Evolutionary conservation across 53 echinoderm and acorn worm species (phyloP), one percentile per base, ranked within the genome.

Genomic region (Patiria pectinifera): DNA sequence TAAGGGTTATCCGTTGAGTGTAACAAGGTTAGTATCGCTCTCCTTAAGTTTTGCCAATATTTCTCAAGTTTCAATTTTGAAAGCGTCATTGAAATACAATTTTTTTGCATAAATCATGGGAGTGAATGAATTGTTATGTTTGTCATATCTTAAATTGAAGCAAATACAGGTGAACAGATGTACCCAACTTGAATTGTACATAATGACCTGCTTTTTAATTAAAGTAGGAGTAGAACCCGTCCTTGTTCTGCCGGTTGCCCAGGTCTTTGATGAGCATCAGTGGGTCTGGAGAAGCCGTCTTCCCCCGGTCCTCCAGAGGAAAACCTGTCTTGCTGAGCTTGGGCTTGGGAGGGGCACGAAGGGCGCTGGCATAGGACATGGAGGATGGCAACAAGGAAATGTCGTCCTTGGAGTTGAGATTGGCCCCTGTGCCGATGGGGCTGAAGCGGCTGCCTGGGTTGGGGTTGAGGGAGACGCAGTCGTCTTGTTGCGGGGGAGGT

Each of bases 231-330:
- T 99, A 99, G 79, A 88, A 99, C 60, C 99, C 99, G 91, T 97
- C 99, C 88, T 96, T 99, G 47, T 94, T 97, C 78, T 97, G 96
- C 79, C 97, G 87, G 71, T 85, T 99, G 76, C 95, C 95, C 35
- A 99, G 94, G 78, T 99, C 99, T 92, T 97, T 96, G 91, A 99
- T 97, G 45, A 99, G 92, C 63, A 94, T 93, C 48, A 97, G 84
- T 0, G 99, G 99, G 93, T 98, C 98, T 13, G 97, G 97, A n/a
- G 99, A 99, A 23, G 99, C 96, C 10, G 99, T 96, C 92, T 96
- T 96, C 8, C 89, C 87, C 26, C 99, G 83, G 70, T 94, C 96
- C 16, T 97, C 99, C 6, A 92, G 95, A 21, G 91, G 80, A 14
- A 93, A 62, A 9, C 94, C 89, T 0, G 91, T 85, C 85, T 94